These are phyloP conservation scores for Rafetus swinhoei DNA, from an alignment of 2,113 vertebrate species.

Conservation along the genomic window DNA sequence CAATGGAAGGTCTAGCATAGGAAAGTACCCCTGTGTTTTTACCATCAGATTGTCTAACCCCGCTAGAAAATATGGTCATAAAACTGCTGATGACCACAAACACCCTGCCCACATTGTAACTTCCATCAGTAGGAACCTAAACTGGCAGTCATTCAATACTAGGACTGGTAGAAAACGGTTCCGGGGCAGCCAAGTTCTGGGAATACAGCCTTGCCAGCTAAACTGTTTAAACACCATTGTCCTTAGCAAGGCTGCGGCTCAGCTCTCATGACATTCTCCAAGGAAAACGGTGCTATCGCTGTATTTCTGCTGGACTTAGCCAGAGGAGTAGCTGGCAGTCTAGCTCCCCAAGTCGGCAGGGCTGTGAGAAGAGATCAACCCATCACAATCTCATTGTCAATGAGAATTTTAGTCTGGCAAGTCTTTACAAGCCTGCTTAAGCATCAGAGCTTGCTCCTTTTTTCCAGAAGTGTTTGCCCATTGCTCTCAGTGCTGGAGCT, in stretches of 20 bases:
- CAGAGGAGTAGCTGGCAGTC: fast-evolving
- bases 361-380: neutral
- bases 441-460: fast-evolving
- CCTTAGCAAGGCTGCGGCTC: neutral
- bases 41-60: neutral
- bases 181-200: neutral
- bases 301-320: neutral
- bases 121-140: neutral
- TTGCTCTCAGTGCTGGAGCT: fast-evolving
- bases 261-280: fast-evolving
- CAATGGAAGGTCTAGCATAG: neutral
- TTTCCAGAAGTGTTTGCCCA: fast-evolving
- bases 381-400: neutral
- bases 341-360: fast-evolving
- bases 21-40: neutral
- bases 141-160: neutral
- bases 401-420: fast-evolving
- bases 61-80: neutral
- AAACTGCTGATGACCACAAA: neutral
- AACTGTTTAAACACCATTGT: neutral
- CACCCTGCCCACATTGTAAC: neutral
- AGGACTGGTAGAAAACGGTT: neutral
- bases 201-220: neutral
- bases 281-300: fast-evolving
- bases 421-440: neutral